phyloP scores from a whole-genome alignment of 2,113 vertebrate genomes.

The Pelobates fuscus region DNA sequence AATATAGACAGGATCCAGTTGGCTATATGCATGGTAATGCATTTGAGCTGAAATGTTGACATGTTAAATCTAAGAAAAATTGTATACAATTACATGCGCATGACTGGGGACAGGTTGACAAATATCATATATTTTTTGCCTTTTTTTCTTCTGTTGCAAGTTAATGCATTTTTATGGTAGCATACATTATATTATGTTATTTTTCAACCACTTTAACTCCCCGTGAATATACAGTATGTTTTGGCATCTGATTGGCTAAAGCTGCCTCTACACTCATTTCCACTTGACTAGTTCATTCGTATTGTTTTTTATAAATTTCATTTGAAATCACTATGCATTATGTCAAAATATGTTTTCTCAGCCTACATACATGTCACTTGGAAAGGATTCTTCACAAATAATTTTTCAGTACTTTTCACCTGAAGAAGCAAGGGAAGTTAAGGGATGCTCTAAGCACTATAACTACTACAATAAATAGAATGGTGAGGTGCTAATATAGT shows the following conservation, averaged over 20 bases:
- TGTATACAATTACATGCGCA: constrained; percentile 42
- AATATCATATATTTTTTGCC: constrained; percentile 28
- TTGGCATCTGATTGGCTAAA: background rate
- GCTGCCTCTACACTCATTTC: no score
- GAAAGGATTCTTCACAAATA: no score
- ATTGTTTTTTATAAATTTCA: no score
- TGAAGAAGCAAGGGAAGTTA: no score
- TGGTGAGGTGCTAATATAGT: no score
- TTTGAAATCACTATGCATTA: no score
- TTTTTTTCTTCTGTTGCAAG: constrained; percentile 20
- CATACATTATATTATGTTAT: constrained; percentile 1
- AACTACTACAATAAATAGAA: no score
- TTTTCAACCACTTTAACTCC: background rate
- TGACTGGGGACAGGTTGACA: constrained; percentile 21
- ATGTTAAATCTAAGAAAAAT: constrained; percentile 46
- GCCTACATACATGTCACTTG: no score
- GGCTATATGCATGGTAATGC: constrained; percentile 40
- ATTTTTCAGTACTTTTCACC: no score
- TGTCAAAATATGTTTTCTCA: no score
- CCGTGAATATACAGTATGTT: background rate
- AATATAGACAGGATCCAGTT: constrained; percentile 43
- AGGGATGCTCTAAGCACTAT: no score
- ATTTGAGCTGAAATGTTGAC: constrained; percentile 31
- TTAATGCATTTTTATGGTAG: constrained; percentile 8
- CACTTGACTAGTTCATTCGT: no score